Base-by-base conservation (phyloP, 2,113 vertebrate species). In the Kryptolebias marmoratus region DNA sequence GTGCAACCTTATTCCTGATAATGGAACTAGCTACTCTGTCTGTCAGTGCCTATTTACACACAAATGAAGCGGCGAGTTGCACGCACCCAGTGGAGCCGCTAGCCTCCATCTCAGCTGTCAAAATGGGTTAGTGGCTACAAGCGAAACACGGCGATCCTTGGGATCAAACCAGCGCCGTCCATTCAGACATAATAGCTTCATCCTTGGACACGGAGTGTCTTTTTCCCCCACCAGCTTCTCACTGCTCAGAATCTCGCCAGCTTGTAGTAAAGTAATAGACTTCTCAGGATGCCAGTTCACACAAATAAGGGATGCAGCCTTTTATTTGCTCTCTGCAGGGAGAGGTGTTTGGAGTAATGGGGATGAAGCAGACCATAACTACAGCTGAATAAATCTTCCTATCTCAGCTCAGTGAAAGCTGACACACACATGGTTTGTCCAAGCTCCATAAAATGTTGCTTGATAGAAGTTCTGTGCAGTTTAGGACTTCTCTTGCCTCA, bases 1-100 rank as follows among this genome's bases (percentile, higher is more conserved):
- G 87, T 64, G 75, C 83, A 75, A 52, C 61, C 88, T 85, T 83
- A 89, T 88, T 88, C 77, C 87, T 79, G 83, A 87, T 91, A 91
- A 90, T 90, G 88, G 87, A 84, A 83, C 69, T 14, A 83, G 86
- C 90, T 72, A 45, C 68, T 85, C 79, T 18, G 79, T 87, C 87
- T 91, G 91, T 91, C 91, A 82, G 84, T 64, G 80, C 84, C 86
- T 82, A 90, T 91, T 92, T 90, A 88, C 87, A 81, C 90, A 88
- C 88, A 88, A 89, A 90, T 88, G 89, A 91, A 91, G 89, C 80
- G 85, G 88, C 77, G 58, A 87, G 89, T 50, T 59, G 57, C 73
- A 16, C 54, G 74, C 67, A 59, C 87, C 87, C 87, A 45, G 80
- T 15, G 75, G 89, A 87, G 84, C 80, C 39, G 83, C 88, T 84